These are phyloP conservation scores for Cosmia pyralina DNA, from an alignment of 2,888 invertebrate species.

Conservation along the genomic window DNA sequence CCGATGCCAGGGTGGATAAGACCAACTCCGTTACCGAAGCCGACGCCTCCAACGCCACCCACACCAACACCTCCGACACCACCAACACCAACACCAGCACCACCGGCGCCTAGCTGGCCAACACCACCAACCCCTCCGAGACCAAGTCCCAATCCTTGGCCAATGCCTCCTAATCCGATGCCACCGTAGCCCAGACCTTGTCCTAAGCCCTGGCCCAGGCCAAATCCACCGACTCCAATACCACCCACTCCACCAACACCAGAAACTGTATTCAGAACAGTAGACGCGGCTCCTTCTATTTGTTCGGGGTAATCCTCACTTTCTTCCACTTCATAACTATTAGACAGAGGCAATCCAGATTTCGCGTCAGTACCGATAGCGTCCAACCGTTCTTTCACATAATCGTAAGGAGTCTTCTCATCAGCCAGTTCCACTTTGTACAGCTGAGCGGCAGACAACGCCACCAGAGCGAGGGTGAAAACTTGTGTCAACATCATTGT, in stretches of 20 bases:
- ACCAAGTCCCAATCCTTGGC: constrained; percentile 69
- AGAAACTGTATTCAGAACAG: constrained; percentile 80
- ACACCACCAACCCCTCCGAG: constrained; percentile 69
- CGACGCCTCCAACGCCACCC: constrained; percentile 71
- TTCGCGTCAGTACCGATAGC: constrained; percentile 77
- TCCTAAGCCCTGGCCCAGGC: constrained; percentile 62
- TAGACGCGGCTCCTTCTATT: constrained; percentile 84
- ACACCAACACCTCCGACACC: constrained; percentile 70
- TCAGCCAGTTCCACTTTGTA: constrained; percentile 80
- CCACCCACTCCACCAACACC: constrained; percentile 76
- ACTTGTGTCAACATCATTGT: constrained; percentile 81
- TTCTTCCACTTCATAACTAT: constrained; percentile 91
- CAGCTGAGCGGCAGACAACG: constrained; percentile 74
- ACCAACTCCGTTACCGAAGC: constrained; percentile 74
- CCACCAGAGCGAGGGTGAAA: constrained; percentile 75
- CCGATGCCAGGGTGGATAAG: constrained; percentile 79
- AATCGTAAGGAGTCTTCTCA: constrained; percentile 86
- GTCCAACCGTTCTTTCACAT: constrained; percentile 84
- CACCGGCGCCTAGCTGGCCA: constrained; percentile 66
- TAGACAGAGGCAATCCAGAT: constrained; percentile 83
- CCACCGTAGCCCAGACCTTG: constrained; percentile 68
- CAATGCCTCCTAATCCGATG: constrained; percentile 69
- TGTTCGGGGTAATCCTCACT: constrained; percentile 90
- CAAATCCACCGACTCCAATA: constrained; percentile 68
- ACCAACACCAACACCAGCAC: constrained; percentile 70